Base-by-base conservation (phyloP, 2,888 invertebrate species). In the Synergus japonicus region DNA sequence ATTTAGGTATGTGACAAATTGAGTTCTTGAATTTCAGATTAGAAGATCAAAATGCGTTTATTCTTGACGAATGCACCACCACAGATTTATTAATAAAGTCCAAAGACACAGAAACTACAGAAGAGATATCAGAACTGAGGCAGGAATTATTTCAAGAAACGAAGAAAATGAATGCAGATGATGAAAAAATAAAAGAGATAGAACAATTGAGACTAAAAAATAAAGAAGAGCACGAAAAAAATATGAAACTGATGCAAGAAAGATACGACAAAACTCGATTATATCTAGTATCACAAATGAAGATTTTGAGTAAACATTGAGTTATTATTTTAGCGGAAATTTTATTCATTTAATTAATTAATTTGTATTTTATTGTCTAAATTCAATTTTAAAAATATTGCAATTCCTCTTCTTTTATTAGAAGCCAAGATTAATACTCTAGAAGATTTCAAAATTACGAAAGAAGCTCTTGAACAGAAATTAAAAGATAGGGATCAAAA, bases 361-460 rank as follows among this genome's bases (percentile, higher is more conserved):
- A 46, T 15, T 60, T 60, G 22, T 54, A 43, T 37, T 69, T 29
- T 41, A 18, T 22, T 76, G 43, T 79, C 49, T 22, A 12, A 63
- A 78, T 58, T 41, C 43, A 22, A 44, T 76, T 15, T 66, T 37
- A 67, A 41, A 41, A 43, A 0, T 29, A 79, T 18, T n/a, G 44
- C 22, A 77, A 67, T 63, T 41, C 1, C 22, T 22, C 4, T 2
- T 77, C 4, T 29, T 29, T 29, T 80, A 78, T 78, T 77, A 92
- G 92, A 85, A 78, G 87, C 90, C 1, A 89, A 87, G 81, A 89
- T 89, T 54, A 90, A 90, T 81, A 82, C 80, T 46, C 80, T 92
- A 58, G 89, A 92, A 78, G 86, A 90, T 81, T 92, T 87, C 78
- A 91, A 90, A 79, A 82, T 78, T 1, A 78, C 67, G 0, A 85